Conservation (phyloP, 1,140 invertebrate species). For the Arion vulgaris region DNA sequence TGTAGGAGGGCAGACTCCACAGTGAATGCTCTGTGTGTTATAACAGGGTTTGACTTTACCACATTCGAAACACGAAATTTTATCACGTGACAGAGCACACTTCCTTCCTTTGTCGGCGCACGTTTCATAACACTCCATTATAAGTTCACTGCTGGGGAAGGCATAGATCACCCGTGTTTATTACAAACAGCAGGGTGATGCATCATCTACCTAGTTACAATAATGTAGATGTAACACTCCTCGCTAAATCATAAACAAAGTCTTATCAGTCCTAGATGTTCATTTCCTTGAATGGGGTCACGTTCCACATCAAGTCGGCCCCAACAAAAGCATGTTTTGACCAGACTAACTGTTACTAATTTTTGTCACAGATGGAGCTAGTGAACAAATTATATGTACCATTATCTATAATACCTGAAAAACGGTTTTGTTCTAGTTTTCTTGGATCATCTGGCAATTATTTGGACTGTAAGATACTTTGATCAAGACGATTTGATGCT, state of each 20-base stretch:
- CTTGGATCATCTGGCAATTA: background rate
- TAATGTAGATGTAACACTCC: background rate
- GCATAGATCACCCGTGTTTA: background rate
- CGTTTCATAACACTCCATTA: slow-evolving; percentile 25
- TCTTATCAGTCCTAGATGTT: background rate
- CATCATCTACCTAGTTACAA: background rate
- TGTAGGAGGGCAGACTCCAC: background rate
- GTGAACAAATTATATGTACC: background rate
- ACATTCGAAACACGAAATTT: background rate
- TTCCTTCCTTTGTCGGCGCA: slow-evolving; percentile 7
- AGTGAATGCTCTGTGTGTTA: background rate
- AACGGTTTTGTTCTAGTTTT: background rate
- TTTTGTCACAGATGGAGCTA: background rate
- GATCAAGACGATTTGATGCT: background rate
- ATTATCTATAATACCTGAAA: background rate
- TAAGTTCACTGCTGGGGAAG: background rate
- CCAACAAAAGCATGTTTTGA: background rate
- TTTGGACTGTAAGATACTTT: background rate
- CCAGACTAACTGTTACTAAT: background rate
- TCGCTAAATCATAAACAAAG: background rate
- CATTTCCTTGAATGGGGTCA: background rate
- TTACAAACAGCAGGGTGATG: background rate
- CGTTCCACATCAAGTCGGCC: background rate
- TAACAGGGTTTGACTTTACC: slow-evolving; percentile 1
- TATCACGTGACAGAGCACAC: background rate